A percentile compares a stretch with the other conserved stretches of the same genome.
phyloP scores from a whole-genome alignment of 2,113 vertebrate genomes.

The Salvelinus sp. region DNA sequence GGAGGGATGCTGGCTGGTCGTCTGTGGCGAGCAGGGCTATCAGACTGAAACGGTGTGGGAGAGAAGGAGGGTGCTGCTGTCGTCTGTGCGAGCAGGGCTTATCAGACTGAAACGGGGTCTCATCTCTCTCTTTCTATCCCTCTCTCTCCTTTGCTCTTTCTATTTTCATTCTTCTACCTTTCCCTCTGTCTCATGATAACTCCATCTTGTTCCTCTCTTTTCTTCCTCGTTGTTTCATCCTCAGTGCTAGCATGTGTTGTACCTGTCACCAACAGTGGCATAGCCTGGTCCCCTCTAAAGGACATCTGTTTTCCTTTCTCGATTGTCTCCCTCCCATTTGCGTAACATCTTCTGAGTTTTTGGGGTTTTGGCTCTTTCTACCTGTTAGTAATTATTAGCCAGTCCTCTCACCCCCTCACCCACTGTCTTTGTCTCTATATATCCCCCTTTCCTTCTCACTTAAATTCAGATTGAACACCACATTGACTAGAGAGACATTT shows the following conservation, averaged over 20 bases:
- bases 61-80: background rate
- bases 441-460: background rate
- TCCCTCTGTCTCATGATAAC: background rate
- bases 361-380: background rate
- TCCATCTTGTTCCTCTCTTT: no score
- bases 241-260: conserved; percentile 33
- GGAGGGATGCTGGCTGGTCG: background rate
- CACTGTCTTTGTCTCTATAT: background rate
- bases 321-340: background rate
- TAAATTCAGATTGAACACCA: no score
- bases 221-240: no score
- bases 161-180: conserved; percentile 34
- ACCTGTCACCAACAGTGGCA: conserved; percentile 54
- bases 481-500: background rate
- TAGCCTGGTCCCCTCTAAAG: background rate
- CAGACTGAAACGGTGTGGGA: conserved; percentile 22
- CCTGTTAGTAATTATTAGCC: no score
- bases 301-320: conserved; percentile 3
- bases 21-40: conserved; percentile 23
- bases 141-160: conserved; percentile 7
- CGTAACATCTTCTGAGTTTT: background rate
- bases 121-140: conserved; percentile 13
- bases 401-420: background rate
- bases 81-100: conserved; percentile 21
- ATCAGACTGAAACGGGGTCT: conserved; percentile 19